Conservation (phyloP, 2,113 vertebrate genomes). For the Pitta sordida region DNA sequence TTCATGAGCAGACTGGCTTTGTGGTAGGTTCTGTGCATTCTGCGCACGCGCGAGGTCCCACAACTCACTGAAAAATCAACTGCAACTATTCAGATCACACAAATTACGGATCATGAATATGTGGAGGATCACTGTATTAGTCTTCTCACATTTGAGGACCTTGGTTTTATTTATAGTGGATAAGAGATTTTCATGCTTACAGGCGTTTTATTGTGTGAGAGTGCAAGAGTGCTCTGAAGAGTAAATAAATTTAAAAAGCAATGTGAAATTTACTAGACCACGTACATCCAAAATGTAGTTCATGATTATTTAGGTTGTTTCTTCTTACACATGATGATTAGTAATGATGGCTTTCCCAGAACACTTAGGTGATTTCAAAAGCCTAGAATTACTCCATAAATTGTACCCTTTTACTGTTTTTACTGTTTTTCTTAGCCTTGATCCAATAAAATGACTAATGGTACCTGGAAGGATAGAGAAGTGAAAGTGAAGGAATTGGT, state of each 20-base stretch:
- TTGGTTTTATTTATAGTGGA: background rate
- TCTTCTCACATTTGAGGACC: background rate
- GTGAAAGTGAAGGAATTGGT: background rate
- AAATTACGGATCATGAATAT: no score
- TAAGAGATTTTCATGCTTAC: background rate
- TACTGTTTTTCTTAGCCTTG: background rate
- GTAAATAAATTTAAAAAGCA: background rate
- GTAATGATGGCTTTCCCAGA: background rate
- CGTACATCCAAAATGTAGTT: background rate
- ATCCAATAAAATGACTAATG: background rate
- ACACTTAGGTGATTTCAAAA: background rate
- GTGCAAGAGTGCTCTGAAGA: background rate
- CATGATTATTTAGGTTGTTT: background rate
- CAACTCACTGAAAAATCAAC: no score
- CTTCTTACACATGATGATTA: background rate
- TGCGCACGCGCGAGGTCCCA: no score
- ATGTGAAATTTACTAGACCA: background rate
- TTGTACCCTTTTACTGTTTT: background rate
- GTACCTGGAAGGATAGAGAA: background rate
- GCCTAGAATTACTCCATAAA: background rate
- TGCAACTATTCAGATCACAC: no score
- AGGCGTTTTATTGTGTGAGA: background rate
- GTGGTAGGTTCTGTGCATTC: no score
- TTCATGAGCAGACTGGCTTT: no score
- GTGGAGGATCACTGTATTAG: no score